Evolutionary conservation across 2,113 vertebrate genomes (phyloP).

Genomic region (Eurystomus gularis): DNA sequence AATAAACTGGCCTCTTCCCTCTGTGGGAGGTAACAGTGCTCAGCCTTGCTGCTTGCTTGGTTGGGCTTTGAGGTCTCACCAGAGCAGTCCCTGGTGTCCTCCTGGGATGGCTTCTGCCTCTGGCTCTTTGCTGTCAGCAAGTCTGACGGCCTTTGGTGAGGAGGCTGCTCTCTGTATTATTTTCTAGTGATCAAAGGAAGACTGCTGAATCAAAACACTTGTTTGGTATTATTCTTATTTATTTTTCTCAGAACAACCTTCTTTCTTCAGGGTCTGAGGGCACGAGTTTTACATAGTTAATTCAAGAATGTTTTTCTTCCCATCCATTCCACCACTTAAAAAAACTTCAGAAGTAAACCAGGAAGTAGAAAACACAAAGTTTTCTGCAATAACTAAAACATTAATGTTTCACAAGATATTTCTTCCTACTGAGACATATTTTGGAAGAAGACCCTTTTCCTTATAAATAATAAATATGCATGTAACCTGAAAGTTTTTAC

Average conservation of each 20-base stretch:
- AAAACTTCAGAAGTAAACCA: not conserved
- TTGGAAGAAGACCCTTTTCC: not conserved
- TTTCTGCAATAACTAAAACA: not conserved
- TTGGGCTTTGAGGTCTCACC: fast-evolving
- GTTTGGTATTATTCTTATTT: not conserved
- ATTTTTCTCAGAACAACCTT: not conserved
- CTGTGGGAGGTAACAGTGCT: not conserved
- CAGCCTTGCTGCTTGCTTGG: fast-evolving
- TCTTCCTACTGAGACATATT: not conserved
- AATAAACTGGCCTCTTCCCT: not conserved
- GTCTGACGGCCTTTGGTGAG: not conserved
- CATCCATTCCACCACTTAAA: not conserved
- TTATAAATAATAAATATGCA: not conserved
- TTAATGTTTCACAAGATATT: not conserved
- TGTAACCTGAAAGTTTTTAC: not conserved
- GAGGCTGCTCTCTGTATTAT: not conserved
- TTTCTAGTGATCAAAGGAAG: not conserved
- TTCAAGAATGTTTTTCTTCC: not conserved
- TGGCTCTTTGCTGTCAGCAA: fast-evolving
- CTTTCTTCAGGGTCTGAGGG: not conserved
- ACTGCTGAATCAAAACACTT: not conserved
- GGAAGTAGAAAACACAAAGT: not conserved
- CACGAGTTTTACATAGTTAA: not conserved
- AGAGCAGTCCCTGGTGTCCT: fast-evolving
- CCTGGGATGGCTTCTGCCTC: not conserved